Conservation (phyloP, 2,888 invertebrate species). For the Acronicta leporina region DNA sequence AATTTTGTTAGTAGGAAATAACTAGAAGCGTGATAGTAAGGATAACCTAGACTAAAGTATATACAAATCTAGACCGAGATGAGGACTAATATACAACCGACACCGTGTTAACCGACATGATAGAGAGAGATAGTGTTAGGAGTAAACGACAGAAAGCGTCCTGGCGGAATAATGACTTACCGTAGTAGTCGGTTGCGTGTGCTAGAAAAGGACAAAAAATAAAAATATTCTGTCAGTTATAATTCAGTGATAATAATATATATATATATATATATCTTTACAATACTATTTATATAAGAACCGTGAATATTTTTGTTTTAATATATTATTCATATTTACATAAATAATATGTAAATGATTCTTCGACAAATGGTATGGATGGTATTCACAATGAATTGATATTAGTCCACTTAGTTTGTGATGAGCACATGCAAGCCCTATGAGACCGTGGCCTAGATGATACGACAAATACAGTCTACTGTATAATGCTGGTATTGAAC, state of each 20-base stretch:
- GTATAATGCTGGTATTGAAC: background rate
- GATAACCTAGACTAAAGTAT: conserved; percentile 73
- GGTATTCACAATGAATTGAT: conserved; percentile 72
- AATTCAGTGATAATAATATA: conserved; percentile 56
- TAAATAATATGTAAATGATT: conserved; percentile 48
- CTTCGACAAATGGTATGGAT: conserved; percentile 54
- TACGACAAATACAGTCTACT: conserved; percentile 7
- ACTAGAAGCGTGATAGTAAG: conserved; percentile 86
- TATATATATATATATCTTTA: conserved; percentile 54
- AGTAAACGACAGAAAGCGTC: conserved; percentile 73
- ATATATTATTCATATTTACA: conserved; percentile 53
- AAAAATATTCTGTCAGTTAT: conserved; percentile 80
- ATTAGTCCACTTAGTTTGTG: conserved; percentile 61
- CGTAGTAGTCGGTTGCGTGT: conserved; percentile 99
- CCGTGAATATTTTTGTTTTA: conserved; percentile 56
- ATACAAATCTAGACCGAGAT: conserved; percentile 76
- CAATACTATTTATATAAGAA: conserved; percentile 43
- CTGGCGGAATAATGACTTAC: conserved; percentile 96
- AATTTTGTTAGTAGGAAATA: conserved; percentile 82
- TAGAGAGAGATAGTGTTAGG: conserved; percentile 70
- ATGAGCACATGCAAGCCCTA: conserved; percentile 72
- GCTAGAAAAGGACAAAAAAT: conserved; percentile 91
- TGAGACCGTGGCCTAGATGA: conserved; percentile 59
- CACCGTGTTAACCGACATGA: conserved; percentile 82
- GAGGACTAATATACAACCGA: conserved; percentile 78